A percentile compares a stretch with the other conserved stretches of the same genome.
phyloP scores from a whole-genome alignment of 1,140 invertebrate species.

The Solenopsis invicta region DNA sequence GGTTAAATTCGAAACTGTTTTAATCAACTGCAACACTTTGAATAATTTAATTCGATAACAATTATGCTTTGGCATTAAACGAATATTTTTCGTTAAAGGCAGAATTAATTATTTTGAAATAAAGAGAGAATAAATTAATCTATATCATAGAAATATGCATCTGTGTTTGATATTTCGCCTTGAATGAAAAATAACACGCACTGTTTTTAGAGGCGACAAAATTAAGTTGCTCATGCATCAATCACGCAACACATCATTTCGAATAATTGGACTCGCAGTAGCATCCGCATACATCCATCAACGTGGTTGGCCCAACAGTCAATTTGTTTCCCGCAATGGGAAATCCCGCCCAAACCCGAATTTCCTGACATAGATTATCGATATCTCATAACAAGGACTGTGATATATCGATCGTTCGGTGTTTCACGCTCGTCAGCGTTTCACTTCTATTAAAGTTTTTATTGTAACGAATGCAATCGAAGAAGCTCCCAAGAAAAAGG shows the following conservation, averaged over 20 bases:
- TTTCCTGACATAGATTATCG: slow-evolving; percentile 46
- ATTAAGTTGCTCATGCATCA: not conserved
- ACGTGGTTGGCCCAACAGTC: slow-evolving; percentile 37
- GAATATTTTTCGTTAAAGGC: not conserved
- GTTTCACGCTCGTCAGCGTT: not conserved
- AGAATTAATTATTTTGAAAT: not conserved
- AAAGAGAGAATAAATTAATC: not conserved
- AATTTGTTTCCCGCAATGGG: slow-evolving; percentile 48
- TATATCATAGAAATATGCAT: not conserved
- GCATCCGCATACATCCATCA: slow-evolving; percentile 28
- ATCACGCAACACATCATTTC: slow-evolving; percentile 29
- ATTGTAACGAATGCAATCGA: slow-evolving; percentile 1
- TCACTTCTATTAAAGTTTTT: not conserved
- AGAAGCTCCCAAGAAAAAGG: not conserved
- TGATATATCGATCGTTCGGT: not conserved
- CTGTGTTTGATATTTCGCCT: not conserved
- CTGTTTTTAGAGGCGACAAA: not conserved
- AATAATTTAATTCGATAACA: slow-evolving; percentile 22
- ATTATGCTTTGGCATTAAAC: not conserved
- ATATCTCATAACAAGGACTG: slow-evolving; percentile 17
- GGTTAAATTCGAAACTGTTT: not conserved
- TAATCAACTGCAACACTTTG: not conserved
- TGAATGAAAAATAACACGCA: not conserved
- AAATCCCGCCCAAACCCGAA: slow-evolving; percentile 1
- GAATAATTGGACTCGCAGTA: not conserved